Evolutionary conservation across 1,140 invertebrate genomes (phyloP).

Genomic region (Anthonomus grandis): DNA sequence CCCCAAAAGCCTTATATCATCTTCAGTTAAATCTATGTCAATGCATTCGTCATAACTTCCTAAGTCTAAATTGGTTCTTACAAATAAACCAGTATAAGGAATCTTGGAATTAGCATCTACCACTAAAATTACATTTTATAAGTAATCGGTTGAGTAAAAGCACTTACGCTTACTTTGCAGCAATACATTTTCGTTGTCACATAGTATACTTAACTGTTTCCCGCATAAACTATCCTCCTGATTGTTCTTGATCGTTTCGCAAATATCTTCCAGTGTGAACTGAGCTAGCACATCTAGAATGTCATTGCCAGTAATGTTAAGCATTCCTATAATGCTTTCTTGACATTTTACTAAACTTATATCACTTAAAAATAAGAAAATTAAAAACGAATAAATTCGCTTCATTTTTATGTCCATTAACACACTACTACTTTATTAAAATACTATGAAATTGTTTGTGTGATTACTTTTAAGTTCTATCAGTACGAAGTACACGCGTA

Average conservation of each 20-base stretch:
- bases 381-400: too few species aligned
- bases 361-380: too few species aligned
- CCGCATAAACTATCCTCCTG: not conserved
- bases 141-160: not conserved
- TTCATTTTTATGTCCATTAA: too few species aligned
- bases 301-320: too few species aligned
- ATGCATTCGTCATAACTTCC: constrained; percentile 34
- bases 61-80: constrained; percentile 16
- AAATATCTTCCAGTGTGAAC: not conserved
- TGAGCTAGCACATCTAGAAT: too few species aligned
- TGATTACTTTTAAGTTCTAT: too few species aligned
- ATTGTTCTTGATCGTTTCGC: not conserved
- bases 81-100: constrained; percentile 28
- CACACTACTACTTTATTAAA: too few species aligned
- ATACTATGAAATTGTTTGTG: too few species aligned
- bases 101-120: constrained; percentile 28
- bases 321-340: not conserved
- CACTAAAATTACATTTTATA: constrained; percentile 23
- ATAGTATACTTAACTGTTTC: constrained; percentile 7
- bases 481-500: too few species aligned
- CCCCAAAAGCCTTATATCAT: constrained; percentile 20
- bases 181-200: not conserved
- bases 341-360: not conserved
- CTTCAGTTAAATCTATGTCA: constrained; percentile 15
- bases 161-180: constrained; percentile 3